phyloP scores from a whole-genome alignment of 2,113 vertebrate genomes.

The Thamnophis sirtalis region DNA sequence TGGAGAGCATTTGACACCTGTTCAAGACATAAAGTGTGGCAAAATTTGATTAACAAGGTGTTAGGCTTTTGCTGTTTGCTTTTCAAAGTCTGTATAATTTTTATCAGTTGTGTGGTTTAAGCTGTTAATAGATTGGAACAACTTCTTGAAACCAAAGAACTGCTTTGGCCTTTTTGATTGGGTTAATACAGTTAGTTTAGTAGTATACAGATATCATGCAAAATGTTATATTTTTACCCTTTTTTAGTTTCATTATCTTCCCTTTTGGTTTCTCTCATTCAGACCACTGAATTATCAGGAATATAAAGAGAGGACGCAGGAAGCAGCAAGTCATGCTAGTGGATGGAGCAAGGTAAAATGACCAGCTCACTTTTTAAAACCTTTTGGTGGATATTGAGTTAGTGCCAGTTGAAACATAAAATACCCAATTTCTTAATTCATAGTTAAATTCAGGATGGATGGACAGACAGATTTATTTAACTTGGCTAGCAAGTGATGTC shows the following conservation, averaged over 20 bases:
- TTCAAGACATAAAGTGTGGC: background rate
- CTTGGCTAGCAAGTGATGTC: background rate
- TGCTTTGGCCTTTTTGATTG: background rate
- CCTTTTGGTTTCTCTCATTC: constrained; percentile 63
- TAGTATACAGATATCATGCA: background rate
- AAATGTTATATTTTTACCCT: background rate
- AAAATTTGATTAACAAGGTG: background rate
- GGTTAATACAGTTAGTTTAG: background rate
- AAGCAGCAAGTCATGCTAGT: constrained; percentile 71
- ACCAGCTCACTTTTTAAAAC: background rate
- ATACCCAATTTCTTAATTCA: background rate
- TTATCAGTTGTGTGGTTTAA: background rate
- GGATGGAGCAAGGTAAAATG: constrained; percentile 88
- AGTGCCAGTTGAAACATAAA: background rate
- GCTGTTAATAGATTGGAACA: background rate
- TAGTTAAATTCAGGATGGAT: background rate
- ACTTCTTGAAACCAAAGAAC: background rate
- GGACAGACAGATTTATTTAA: background rate
- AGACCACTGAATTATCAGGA: constrained; percentile 85
- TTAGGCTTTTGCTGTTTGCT: background rate
- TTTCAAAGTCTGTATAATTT: background rate
- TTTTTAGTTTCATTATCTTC: background rate
- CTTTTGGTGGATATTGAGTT: background rate
- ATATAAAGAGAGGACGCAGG: constrained; percentile 73
- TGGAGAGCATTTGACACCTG: too few relatives aligned